These are phyloP conservation scores for Garra rufa DNA, from an alignment of 2,113 vertebrate genomes.

Conservation along the genomic window DNA sequence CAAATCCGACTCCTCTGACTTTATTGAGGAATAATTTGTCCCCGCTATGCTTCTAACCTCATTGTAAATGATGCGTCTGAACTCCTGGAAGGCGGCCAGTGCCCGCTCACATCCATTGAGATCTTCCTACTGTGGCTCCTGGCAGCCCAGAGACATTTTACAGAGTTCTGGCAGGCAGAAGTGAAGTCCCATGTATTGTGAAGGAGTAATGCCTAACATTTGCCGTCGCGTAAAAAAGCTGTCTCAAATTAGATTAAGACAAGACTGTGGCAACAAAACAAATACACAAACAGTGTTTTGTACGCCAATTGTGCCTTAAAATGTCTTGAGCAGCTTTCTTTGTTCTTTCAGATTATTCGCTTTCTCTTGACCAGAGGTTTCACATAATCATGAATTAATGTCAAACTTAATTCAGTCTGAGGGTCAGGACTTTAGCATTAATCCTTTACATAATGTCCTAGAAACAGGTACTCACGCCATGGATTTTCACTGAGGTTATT, in stretches of 20 bases:
- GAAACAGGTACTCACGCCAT: slow-evolving; percentile 31
- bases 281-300: not conserved
- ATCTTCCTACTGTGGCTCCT: slow-evolving; percentile 43
- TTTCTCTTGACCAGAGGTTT: slow-evolving; percentile 22
- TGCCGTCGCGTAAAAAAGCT: slow-evolving; percentile 36
- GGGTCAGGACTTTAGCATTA: slow-evolving; percentile 11
- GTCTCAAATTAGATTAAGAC: slow-evolving; percentile 48
- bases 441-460: slow-evolving; percentile 32
- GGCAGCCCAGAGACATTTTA: slow-evolving; percentile 53
- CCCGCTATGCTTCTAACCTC: slow-evolving; percentile 64
- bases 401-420: slow-evolving; percentile 13
- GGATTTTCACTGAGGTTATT: slow-evolving; percentile 33
- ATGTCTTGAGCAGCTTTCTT: not conserved
- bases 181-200: slow-evolving; percentile 50
- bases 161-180: slow-evolving; percentile 40
- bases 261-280: slow-evolving; percentile 16
- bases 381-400: slow-evolving; percentile 33
- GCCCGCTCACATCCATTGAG: slow-evolving; percentile 45
- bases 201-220: slow-evolving; percentile 23
- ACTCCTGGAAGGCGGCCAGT: slow-evolving; percentile 62
- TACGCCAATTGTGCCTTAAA: not conserved
- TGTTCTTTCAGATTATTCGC: not conserved
- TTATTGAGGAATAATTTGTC: slow-evolving; percentile 62
- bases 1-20: slow-evolving; percentile 49
- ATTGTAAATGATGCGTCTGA: slow-evolving; percentile 62